Evolutionary conservation across 2,113 vertebrate species (phyloP).

Genomic region (Microtus pennsylvanicus): DNA sequence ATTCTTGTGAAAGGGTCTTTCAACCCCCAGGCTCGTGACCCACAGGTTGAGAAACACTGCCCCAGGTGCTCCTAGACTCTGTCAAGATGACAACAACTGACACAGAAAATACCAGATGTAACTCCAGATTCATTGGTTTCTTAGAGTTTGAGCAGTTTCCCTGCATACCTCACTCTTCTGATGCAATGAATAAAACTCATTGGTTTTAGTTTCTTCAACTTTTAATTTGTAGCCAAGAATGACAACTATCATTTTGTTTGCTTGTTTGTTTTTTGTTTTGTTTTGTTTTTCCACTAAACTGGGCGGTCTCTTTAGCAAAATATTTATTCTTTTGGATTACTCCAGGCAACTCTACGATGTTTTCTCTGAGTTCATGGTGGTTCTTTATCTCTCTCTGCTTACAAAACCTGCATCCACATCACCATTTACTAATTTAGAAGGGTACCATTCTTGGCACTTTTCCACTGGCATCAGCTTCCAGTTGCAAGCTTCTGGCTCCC

Average conservation of each 20-base stretch:
- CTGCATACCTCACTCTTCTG: background rate
- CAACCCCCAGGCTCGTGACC: no score
- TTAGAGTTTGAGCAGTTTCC: background rate
- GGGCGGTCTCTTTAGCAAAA: background rate
- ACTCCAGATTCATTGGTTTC: no score
- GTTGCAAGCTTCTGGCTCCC: background rate
- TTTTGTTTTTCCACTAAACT: background rate
- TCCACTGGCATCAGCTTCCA: background rate
- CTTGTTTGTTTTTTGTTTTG: no score
- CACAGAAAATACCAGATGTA: background rate
- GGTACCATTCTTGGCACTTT: background rate
- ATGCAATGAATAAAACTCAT: background rate
- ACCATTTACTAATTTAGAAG: no score
- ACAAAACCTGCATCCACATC: background rate
- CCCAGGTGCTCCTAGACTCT: background rate
- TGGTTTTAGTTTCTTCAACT: background rate
- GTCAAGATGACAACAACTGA: background rate
- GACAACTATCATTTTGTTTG: background rate
- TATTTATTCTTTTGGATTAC: background rate
- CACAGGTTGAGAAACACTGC: no score
- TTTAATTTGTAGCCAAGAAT: background rate
- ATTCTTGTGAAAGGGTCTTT: background rate
- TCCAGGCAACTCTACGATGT: background rate
- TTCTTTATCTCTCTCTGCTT: background rate
- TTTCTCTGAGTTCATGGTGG: background rate